These are phyloP conservation scores for Pygoscelis adeliae DNA, from an alignment of 2,113 vertebrate genomes.

Conservation along the genomic window DNA sequence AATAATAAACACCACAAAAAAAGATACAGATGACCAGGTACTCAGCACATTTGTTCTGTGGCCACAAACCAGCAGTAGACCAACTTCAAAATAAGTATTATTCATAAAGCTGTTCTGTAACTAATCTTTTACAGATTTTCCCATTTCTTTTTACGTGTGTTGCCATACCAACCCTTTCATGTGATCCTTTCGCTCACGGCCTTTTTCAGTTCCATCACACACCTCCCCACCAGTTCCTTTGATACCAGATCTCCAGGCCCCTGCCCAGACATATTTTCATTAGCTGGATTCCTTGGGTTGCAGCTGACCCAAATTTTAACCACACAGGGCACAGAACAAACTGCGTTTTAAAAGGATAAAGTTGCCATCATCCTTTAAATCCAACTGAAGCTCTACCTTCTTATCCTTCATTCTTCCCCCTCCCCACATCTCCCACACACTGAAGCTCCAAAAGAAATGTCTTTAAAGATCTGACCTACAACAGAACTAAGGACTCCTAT, in stretches of 20 bases:
- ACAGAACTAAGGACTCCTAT: not conserved
- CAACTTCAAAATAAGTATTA: not conserved
- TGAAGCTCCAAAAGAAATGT: not conserved
- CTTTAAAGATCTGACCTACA: not conserved
- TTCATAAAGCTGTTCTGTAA: not conserved
- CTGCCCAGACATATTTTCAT: not conserved
- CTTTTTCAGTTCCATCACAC: not conserved
- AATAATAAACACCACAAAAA: not conserved
- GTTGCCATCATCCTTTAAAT: not conserved
- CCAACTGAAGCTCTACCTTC: not conserved
- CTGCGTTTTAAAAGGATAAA: not conserved
- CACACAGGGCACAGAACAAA: not conserved
- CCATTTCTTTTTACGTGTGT: not conserved
- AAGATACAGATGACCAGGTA: not conserved
- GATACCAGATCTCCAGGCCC: not conserved
- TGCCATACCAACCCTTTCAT: not conserved
- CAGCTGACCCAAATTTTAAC: not conserved
- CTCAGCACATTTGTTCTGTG: not conserved
- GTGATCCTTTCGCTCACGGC: not conserved
- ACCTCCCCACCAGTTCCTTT: not conserved
- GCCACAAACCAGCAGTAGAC: not conserved
- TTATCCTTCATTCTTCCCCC: not conserved
- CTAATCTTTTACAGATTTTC: not conserved
- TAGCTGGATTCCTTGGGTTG: not conserved
- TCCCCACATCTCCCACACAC: not conserved